phyloP scores from a whole-genome alignment of 2,888 invertebrate species.

The Drosophila prostipennis region DNA sequence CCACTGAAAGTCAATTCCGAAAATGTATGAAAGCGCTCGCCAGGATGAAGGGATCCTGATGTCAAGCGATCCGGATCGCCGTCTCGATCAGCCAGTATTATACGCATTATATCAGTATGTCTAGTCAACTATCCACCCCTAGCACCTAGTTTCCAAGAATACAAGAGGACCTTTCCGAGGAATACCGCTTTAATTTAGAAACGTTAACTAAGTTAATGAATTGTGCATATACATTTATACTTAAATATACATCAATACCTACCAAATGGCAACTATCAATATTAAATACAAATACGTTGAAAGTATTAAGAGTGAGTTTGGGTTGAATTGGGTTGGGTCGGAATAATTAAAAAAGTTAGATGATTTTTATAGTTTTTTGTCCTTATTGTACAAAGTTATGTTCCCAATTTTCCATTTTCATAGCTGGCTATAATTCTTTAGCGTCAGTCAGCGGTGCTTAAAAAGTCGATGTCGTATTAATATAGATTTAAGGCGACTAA shows the following conservation, averaged over 20 bases:
- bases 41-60: constrained; percentile 24
- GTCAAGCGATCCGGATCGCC: constrained; percentile 16
- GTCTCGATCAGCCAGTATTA: constrained; percentile 51
- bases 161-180: constrained; percentile 25
- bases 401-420: too few species aligned
- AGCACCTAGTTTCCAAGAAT: constrained; percentile 44
- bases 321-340: neutral
- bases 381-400: too few species aligned
- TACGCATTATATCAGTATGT: constrained; percentile 34
- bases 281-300: constrained; percentile 49
- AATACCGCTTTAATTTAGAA: constrained; percentile 43
- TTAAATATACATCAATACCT: constrained; percentile 53
- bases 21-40: constrained; percentile 81
- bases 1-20: constrained; percentile 61
- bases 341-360: neutral
- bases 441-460: neutral
- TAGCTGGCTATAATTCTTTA: neutral
- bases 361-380: too few species aligned
- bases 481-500: neutral
- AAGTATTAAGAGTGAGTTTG: constrained; percentile 1
- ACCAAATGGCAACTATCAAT: constrained; percentile 63
- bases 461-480: neutral
- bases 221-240: constrained; percentile 71
- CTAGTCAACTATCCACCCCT: constrained; percentile 34
- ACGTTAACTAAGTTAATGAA: constrained; percentile 70